Evolutionary conservation across 1,140 invertebrate species (phyloP).

Genomic region (Nomia melanderi): DNA sequence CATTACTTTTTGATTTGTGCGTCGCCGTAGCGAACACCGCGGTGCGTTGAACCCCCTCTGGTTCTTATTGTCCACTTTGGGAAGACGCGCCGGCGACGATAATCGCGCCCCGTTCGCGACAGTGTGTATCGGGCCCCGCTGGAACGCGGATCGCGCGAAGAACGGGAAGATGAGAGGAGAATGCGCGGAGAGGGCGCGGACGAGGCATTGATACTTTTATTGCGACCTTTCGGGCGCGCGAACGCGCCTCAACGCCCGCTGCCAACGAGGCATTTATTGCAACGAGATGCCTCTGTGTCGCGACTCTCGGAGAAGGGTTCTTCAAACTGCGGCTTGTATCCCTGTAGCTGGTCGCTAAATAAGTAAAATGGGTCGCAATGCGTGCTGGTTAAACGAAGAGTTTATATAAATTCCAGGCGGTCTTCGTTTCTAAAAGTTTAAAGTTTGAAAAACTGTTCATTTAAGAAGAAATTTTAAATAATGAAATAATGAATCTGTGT

Average conservation of each 20-base stretch:
- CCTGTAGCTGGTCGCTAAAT: too few relatives aligned
- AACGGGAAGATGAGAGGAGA: too few relatives aligned
- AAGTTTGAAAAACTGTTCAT: too few relatives aligned
- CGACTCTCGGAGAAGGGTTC: too few relatives aligned
- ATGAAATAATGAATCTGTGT: too few relatives aligned
- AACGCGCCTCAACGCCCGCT: constrained; percentile 44
- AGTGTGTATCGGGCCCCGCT: constrained; percentile 17
- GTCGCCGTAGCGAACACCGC: constrained; percentile 8
- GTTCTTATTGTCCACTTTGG: constrained; percentile 51
- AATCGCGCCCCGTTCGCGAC: constrained; percentile 19
- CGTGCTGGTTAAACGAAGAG: too few relatives aligned
- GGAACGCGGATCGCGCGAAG: neutral
- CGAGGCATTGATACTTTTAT: constrained; percentile 66
- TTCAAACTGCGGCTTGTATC: too few relatives aligned
- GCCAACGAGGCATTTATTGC: constrained; percentile 51
- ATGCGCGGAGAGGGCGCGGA: neutral
- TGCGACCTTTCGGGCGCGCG: constrained; percentile 24
- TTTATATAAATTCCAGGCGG: too few relatives aligned
- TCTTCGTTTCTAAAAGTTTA: too few relatives aligned
- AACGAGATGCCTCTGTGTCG: constrained; percentile 34
- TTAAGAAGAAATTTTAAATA: too few relatives aligned
- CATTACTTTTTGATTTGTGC: constrained; percentile 74
- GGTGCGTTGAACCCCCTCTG: constrained; percentile 4
- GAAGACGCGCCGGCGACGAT: constrained; percentile 19
- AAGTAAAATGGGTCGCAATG: too few relatives aligned